Base-by-base conservation (phyloP, 2,888 invertebrate genomes). In the Thymelicus acteon region DNA sequence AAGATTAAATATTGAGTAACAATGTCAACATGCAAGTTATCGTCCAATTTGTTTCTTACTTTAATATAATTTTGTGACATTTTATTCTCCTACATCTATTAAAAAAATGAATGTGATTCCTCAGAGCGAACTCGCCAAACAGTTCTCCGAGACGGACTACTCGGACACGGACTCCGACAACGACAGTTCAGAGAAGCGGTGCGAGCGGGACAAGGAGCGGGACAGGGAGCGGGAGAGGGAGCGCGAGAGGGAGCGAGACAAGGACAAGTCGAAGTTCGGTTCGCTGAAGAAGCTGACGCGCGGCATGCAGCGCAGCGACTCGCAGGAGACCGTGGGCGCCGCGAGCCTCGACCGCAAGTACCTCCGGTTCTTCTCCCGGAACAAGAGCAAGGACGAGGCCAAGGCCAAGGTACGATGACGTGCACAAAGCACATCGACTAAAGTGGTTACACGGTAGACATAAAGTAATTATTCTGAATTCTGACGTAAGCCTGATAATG, bases 331-430 rank as follows among this genome's bases (percentile, higher is more conserved):
- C 76, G 95, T 95, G 8, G 78, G 82, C 72, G 10, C 88, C 74
- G 95, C 96, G 49, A 96, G 96, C 82, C 93, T 97, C 72, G 97
- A 97, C 85, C 85, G 97, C 79, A 97, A 97, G 89, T 96, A 96
- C 78, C 89, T 94, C 71, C 74, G 93, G 67, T 93, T 94, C 84
- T 95, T 95, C 82, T 91, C 91, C 2, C 76, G 93, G 52, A 82
- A 80, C 74, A 83, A 85, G 80, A 79, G 74, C 83, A 95, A 94
- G 77, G 95, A 95, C 77, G 93, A 94, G 44, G 24, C 79, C 24
- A 94, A 94, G 61, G 68, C 74, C 8, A 90, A 90, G 85, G 88
- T 89, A 2, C 10, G 39, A 5, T 39, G 0, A 0, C 10, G 19
- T n/a, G 60, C 24, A 24, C 1, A 31, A 31, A 5, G 31, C 31